These are phyloP conservation scores for Diplodus sargus DNA, from an alignment of 2,797 vertebrate genomes.

Conservation along the genomic window DNA sequence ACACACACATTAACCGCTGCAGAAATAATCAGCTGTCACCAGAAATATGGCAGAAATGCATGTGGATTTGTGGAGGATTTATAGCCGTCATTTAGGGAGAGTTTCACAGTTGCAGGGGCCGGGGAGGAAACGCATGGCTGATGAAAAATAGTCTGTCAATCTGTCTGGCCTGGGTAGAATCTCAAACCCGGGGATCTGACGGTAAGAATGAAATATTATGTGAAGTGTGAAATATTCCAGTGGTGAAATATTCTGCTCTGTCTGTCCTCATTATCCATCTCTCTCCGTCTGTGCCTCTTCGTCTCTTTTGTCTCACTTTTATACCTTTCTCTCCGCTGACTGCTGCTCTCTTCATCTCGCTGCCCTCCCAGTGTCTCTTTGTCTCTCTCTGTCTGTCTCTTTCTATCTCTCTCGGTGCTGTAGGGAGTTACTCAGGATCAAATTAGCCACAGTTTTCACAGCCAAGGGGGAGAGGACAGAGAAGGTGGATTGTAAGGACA, in stretches of 20 bases:
- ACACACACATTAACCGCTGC: slow-evolving; percentile 61
- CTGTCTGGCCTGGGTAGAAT: slow-evolving; percentile 70
- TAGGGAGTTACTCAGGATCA: slow-evolving; percentile 41
- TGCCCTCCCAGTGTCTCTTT: slow-evolving; percentile 46
- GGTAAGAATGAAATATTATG: slow-evolving; percentile 74
- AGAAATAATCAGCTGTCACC: slow-evolving; percentile 75
- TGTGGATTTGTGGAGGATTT: slow-evolving; percentile 75
- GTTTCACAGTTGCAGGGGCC: slow-evolving; percentile 68
- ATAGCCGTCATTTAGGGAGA: slow-evolving; percentile 73
- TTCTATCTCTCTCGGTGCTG: slow-evolving; percentile 19
- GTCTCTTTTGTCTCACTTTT: slow-evolving; percentile 58
- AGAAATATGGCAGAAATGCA: slow-evolving; percentile 64
- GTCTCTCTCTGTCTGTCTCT: slow-evolving; percentile 26
- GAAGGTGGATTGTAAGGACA: background rate
- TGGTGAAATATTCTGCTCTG: slow-evolving; percentile 62
- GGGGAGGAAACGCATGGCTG: slow-evolving; percentile 64
- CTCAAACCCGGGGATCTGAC: slow-evolving; percentile 67
- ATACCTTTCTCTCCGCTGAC: slow-evolving; percentile 35
- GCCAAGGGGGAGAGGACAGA: slow-evolving; percentile 11
- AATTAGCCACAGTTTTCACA: slow-evolving; percentile 51
- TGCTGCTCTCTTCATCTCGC: slow-evolving; percentile 56
- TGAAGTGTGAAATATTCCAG: slow-evolving; percentile 72
- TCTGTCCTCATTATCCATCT: slow-evolving; percentile 71
- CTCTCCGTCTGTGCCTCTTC: slow-evolving; percentile 42
- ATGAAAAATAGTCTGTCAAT: slow-evolving; percentile 80